phyloP scores from a whole-genome alignment of 2,113 vertebrate genomes.

The Chloroceryle aenea region DNA sequence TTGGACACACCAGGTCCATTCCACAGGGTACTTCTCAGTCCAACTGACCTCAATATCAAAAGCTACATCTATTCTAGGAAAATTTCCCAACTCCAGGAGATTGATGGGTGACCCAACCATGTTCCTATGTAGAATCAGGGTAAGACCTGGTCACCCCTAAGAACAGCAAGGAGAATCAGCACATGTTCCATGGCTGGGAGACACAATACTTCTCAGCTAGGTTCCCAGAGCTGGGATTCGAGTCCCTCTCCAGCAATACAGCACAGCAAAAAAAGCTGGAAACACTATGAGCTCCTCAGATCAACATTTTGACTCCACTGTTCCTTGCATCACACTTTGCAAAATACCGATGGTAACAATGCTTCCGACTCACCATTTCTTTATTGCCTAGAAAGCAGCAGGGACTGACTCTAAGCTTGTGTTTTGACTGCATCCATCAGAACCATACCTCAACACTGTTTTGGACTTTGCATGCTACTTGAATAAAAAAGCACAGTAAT shows the following conservation, averaged over 20 bases:
- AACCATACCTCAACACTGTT: fast-evolving
- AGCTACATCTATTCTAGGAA: background rate
- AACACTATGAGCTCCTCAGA: background rate
- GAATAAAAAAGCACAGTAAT: background rate
- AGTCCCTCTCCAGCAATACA: background rate
- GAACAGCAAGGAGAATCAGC: fast-evolving
- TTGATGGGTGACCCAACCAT: fast-evolving
- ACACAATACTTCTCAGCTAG: background rate
- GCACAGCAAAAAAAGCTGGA: background rate
- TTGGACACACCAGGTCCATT: fast-evolving
- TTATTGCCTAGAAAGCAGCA: background rate
- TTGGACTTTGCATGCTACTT: background rate
- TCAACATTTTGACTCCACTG: background rate
- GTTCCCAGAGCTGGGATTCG: background rate
- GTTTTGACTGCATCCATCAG: background rate
- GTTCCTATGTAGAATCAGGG: fast-evolving
- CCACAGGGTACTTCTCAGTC: background rate
- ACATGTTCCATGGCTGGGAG: fast-evolving
- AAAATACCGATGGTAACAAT: background rate
- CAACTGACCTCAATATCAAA: background rate
- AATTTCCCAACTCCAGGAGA: background rate
- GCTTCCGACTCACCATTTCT: fast-evolving
- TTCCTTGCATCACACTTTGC: background rate
- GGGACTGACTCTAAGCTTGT: background rate
- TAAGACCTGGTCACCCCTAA: background rate